Base-by-base conservation (phyloP, 2,888 invertebrate species). In the Drosophila ochracea region DNA sequence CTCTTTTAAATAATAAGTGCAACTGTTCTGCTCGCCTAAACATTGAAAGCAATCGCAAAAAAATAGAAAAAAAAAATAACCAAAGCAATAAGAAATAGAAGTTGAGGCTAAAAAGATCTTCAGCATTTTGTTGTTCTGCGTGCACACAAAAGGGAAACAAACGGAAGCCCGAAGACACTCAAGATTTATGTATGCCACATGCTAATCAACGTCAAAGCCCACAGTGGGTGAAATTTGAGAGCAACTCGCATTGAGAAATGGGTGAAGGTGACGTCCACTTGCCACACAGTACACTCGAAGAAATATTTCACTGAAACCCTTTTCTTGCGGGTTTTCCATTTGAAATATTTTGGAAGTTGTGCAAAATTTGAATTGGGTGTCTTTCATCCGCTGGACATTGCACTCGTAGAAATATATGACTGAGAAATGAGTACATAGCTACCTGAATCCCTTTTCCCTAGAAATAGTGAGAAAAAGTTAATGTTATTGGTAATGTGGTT, bases 171-270 rank as follows among this genome's bases (percentile, higher is more conserved):
- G 68, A 76, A 73, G 54, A 67, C 61, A 66, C 33, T 25, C 50
- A 87, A 84, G 84, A 84, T 89, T 87, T 87, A 84, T 87, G 85
- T 89, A 80, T 85, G 84, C 90, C 90, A 85, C 80, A 87, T 89
- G 85, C 80, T 89, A 84, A 89, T 84, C 89, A 86, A 84, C 78
- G 74, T 85, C 81, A 80, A 78, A 79, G 31, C 70, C 82, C 64
- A 79, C 72, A 35, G 77, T 80, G 73, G 85, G 76, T 78, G 82
- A 72, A 74, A 68, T 82, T 68, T 55, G 68, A 67, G 65, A 67
- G 65, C 66, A 43, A 5, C 63, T 59, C 67, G 83, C 80, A 64
- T 47, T 57, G 47, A 74, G 47, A 74, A 73, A 71, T 75, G 81
- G 83, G 90, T 85, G 85, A 85, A 85, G 90, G 88, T 85, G 88